Base-by-base conservation (phyloP, 53 echinoderm and acorn worm species). In the Astropecten irregularis region DNA sequence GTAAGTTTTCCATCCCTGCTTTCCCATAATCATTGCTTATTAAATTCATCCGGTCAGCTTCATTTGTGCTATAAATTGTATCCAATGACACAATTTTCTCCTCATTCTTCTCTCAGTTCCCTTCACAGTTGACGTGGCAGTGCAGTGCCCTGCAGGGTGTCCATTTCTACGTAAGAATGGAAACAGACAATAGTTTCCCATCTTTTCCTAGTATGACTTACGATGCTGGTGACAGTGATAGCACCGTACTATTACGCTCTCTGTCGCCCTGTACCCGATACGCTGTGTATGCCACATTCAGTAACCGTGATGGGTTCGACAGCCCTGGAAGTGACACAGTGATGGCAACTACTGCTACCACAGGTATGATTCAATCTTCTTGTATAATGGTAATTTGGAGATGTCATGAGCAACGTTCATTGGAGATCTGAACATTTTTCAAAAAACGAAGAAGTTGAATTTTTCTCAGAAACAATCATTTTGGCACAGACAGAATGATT, bases 71-170 rank as follows among this genome's bases (percentile, higher is more conserved):
- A n/a, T n/a, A n/a, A n/a, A n/a, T n/a, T n/a, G n/a, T n/a, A n/a
- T n/a, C n/a, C n/a, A n/a, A n/a, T n/a, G n/a, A n/a, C n/a, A n/a
- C n/a, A n/a, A n/a, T n/a, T n/a, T n/a, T 53, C 51, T n/a, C 3
- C 9, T 9, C 23, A 0, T 23, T 42, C 4, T n/a, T 51, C 3
- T 31, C 1, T 52, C 59, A 79, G 79, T 20, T 79, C 10, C 79
- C 79, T 2, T 9, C 28, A 18, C 30, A 31, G 22, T 79, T 62
- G 15, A 62, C 79, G 0, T 62, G 79, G 62, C 61, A 79, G 47
- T 79, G 79, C 32, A 44, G 48, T 16, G 44, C n/a, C n/a, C 40
- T 79, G 28, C 29, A 46, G 40, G 37, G 13, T 18, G 19, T 79
- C 29, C 32, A 79, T 10, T 19, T 79, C 21, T 23, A 44, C 33